Percentiles rank a stretch among this genome's conserved stretches.
Conservation (phyloP, 2,113 vertebrate genomes). For the Podarcis raffonei region DNA sequence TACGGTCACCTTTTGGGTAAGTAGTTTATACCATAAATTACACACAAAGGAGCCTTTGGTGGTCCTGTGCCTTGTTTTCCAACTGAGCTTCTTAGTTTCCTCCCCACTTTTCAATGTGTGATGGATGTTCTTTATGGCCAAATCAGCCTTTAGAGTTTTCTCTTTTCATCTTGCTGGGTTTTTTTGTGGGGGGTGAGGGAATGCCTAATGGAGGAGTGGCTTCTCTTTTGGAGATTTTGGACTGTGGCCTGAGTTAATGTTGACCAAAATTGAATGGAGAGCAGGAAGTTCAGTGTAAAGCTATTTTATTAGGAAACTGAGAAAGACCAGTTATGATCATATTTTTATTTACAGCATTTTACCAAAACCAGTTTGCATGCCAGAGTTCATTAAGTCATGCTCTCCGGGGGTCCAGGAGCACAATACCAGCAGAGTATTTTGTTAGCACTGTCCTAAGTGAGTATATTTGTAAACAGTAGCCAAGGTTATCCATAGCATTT, state of each 20-base stretch:
- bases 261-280: constrained; percentile 40
- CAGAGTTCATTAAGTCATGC: not conserved
- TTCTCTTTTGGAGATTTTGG: constrained; percentile 35
- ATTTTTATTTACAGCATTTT: not conserved
- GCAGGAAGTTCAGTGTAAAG: not conserved
- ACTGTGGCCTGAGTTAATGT: constrained; percentile 33
- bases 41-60: not conserved
- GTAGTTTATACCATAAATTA: not conserved
- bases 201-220: constrained; percentile 49
- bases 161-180: constrained; percentile 22
- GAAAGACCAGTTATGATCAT: not conserved
- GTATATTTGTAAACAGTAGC: not conserved
- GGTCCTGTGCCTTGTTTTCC: not conserved
- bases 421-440: not conserved
- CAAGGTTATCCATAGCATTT: not conserved
- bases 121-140: not conserved
- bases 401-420: not conserved
- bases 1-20: not conserved
- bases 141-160: not conserved
- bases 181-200: constrained; percentile 32
- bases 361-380: not conserved
- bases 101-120: not conserved
- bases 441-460: not conserved
- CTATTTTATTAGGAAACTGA: not conserved
- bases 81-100: too few relatives aligned